Percentiles rank a stretch among this genome's conserved stretches.
These are phyloP conservation scores for Tetrapedia diversipes DNA, from an alignment of 2,888 invertebrate species.

Conservation along the genomic window DNA sequence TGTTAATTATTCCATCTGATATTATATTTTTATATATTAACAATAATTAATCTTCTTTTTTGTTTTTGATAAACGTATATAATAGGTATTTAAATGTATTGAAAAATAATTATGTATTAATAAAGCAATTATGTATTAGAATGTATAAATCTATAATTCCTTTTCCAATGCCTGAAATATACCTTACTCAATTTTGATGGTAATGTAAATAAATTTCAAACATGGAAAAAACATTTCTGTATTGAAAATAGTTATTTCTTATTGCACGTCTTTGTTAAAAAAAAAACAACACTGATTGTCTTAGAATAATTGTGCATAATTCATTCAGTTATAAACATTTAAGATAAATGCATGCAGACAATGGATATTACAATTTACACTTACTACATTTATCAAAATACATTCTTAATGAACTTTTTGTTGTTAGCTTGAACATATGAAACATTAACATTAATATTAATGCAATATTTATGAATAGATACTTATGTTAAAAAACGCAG, in stretches of 20 bases:
- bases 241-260: constrained; percentile 26
- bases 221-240: constrained; percentile 16
- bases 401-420: constrained; percentile 32
- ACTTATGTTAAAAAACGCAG: constrained; percentile 20
- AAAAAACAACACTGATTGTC: constrained; percentile 56
- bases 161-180: constrained; percentile 17
- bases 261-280: constrained; percentile 29
- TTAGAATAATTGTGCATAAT: constrained; percentile 42
- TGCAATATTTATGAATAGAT: constrained; percentile 29
- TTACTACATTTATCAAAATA: constrained; percentile 47
- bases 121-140: not conserved
- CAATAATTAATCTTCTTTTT: constrained; percentile 14
- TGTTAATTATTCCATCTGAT: constrained; percentile 30
- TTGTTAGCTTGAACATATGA: constrained; percentile 29
- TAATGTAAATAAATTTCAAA: constrained; percentile 21
- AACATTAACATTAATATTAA: constrained; percentile 34
- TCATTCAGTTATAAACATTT: constrained; percentile 34
- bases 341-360: constrained; percentile 32
- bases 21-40: constrained; percentile 44
- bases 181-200: constrained; percentile 1
- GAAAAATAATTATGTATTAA: not conserved
- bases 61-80: constrained; percentile 4
- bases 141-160: constrained; percentile 1
- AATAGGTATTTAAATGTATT: no score
- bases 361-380: constrained; percentile 36